Evolutionary conservation across 2,888 invertebrate genomes (phyloP).

Genomic region (Belgica antarctica): DNA sequence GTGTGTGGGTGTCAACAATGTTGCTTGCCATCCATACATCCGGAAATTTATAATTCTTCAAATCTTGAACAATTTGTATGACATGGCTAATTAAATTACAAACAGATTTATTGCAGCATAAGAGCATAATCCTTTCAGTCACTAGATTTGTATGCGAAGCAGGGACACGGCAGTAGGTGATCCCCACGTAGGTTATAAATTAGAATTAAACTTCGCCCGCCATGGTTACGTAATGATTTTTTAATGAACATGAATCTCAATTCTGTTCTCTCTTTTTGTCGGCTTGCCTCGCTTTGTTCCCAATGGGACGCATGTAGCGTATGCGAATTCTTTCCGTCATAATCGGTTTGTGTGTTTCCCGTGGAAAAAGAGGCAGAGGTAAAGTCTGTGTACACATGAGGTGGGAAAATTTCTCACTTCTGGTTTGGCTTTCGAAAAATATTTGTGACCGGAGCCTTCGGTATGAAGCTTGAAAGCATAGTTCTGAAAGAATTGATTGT

Average conservation of each 20-base stretch:
- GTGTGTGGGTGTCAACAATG: neutral
- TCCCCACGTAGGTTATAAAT: slow-evolving; percentile 39
- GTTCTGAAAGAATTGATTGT: no score
- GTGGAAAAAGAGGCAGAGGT: neutral
- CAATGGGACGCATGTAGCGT: neutral
- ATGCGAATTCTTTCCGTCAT: slow-evolving; percentile 24
- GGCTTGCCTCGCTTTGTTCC: neutral
- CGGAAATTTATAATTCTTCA: neutral
- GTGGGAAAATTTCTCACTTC: no score
- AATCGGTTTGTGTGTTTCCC: slow-evolving; percentile 36
- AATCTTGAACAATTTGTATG: slow-evolving; percentile 32
- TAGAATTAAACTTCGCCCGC: slow-evolving; percentile 42
- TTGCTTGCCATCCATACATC: neutral
- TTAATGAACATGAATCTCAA: slow-evolving; percentile 43
- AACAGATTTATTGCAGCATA: slow-evolving; percentile 39
- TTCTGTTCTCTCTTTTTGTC: neutral
- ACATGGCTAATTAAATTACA: slow-evolving; percentile 42
- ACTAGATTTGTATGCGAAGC: slow-evolving; percentile 10
- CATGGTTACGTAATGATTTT: slow-evolving; percentile 42
- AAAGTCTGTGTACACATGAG: neutral
- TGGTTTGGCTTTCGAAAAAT: no score
- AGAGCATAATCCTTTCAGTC: slow-evolving; percentile 32
- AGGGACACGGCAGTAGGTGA: slow-evolving; percentile 34
- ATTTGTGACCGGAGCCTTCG: no score
- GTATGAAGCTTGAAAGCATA: no score